A percentile compares a stretch with the other conserved stretches of the same genome.
phyloP scores from a whole-genome alignment of 2,113 vertebrate species.

The Morone chrysops region DNA sequence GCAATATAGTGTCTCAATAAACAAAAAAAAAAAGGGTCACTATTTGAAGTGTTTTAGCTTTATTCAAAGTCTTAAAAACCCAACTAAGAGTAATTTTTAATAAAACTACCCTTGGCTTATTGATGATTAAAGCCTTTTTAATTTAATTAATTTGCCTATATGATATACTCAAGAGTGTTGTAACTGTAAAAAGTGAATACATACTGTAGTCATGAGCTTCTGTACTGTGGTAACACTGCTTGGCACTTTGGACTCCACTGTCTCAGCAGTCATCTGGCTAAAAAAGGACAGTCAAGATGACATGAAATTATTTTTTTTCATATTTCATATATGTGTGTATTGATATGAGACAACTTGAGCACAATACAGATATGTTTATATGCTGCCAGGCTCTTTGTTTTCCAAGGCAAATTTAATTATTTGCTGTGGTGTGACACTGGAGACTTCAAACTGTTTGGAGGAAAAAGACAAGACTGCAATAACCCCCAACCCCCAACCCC shows the following conservation, averaged over 20 bases:
- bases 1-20: conserved; percentile 2
- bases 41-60: background rate
- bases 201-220: conserved; percentile 31
- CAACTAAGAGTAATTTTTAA: background rate
- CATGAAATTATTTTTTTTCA: conserved; percentile 47
- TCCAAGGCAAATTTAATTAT: conserved; percentile 70
- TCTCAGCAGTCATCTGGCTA: conserved; percentile 42
- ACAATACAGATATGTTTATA: conserved; percentile 58
- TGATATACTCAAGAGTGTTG: background rate
- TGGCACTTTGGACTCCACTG: conserved; percentile 6
- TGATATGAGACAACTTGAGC: conserved; percentile 42
- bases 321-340: conserved; percentile 45
- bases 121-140: background rate
- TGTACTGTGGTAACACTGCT: conserved; percentile 13
- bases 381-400: conserved; percentile 59
- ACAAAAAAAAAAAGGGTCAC: conserved; percentile 17
- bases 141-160: background rate
- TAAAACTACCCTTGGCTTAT: background rate
- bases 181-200: conserved; percentile 16
- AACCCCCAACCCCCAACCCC: background rate
- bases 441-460: conserved; percentile 73
- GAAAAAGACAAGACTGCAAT: conserved; percentile 63
- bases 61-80: background rate
- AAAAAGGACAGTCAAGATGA: conserved; percentile 18
- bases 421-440: conserved; percentile 66